Evolutionary conservation across 2,888 invertebrate species (phyloP).

Genomic region (Meliscaeva auricollis): DNA sequence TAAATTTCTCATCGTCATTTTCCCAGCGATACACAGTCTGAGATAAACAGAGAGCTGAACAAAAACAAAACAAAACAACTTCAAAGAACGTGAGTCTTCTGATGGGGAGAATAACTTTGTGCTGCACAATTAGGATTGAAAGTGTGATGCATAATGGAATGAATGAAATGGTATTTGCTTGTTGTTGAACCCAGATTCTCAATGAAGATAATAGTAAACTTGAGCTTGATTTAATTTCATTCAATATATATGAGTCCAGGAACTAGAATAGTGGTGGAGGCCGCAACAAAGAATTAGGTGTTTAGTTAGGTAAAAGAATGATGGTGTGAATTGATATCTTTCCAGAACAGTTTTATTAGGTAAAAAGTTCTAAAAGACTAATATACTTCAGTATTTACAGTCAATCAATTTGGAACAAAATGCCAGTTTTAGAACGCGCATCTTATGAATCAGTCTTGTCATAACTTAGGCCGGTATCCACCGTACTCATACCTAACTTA

Average conservation of each 20-base stretch:
- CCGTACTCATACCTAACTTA: too few species aligned
- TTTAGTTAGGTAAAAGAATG: not conserved
- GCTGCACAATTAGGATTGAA: conserved; percentile 31
- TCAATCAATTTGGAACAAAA: too few species aligned
- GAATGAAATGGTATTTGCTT: conserved; percentile 42
- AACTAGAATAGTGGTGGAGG: conserved; percentile 4
- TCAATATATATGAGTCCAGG: not conserved
- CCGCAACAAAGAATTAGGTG: not conserved
- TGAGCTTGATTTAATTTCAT: conserved; percentile 29
- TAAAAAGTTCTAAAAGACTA: too few species aligned
- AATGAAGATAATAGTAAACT: conserved; percentile 17
- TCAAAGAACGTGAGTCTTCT: conserved; percentile 30
- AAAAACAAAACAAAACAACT: not conserved
- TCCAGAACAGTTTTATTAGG: too few species aligned
- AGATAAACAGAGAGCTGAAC: conserved; percentile 40
- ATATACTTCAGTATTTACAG: too few species aligned
- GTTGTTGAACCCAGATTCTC: conserved; percentile 22
- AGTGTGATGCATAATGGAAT: conserved; percentile 31
- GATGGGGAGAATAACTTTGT: conserved; percentile 18
- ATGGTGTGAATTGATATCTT: not conserved
- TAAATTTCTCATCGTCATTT: conserved; percentile 62
- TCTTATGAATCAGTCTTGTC: too few species aligned
- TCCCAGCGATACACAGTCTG: conserved; percentile 52
- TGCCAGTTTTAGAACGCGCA: too few species aligned
- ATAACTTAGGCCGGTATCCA: too few species aligned